These are phyloP conservation scores for Tupaia tana DNA, from an alignment of 2,113 vertebrate genomes.

Conservation along the genomic window DNA sequence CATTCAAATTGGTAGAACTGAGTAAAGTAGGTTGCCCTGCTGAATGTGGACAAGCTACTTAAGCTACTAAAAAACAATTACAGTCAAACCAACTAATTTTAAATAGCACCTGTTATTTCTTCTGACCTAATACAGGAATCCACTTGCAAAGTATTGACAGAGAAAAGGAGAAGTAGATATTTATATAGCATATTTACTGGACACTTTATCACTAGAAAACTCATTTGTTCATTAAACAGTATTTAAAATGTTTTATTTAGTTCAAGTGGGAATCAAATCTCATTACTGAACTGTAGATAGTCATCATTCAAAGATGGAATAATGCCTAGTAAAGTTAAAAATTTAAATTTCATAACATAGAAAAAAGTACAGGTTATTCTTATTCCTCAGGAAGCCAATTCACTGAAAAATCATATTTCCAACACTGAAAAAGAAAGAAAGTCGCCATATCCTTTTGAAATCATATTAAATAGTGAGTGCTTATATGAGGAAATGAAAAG, in stretches of 20 bases:
- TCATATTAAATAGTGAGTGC: neutral
- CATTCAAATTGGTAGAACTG: neutral
- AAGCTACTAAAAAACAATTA: conserved; percentile 16
- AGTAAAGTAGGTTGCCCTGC: neutral
- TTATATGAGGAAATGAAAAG: neutral
- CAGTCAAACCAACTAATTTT: neutral
- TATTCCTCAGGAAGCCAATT: neutral
- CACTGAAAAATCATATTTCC: conserved; percentile 13
- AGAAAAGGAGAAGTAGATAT: conserved; percentile 34
- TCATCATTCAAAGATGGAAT: conserved; percentile 21
- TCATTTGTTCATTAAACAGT: conserved; percentile 19
- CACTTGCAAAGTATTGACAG: conserved; percentile 12
- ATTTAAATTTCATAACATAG: conserved; percentile 18
- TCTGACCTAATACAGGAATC: neutral
- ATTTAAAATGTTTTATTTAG: conserved; percentile 51
- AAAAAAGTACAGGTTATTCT: conserved; percentile 8
- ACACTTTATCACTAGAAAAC: conserved; percentile 7
- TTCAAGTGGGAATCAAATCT: neutral
- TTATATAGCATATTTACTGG: neutral
- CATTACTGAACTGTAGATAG: conserved; percentile 23
- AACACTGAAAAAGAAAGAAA: conserved; percentile 20
- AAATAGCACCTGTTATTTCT: neutral
- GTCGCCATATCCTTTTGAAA: neutral
- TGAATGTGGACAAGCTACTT: no score
- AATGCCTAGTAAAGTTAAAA: conserved; percentile 2